Evolutionary conservation across 2,888 invertebrate species (phyloP).

Genomic region (Lissocephala sabroskyi): DNA sequence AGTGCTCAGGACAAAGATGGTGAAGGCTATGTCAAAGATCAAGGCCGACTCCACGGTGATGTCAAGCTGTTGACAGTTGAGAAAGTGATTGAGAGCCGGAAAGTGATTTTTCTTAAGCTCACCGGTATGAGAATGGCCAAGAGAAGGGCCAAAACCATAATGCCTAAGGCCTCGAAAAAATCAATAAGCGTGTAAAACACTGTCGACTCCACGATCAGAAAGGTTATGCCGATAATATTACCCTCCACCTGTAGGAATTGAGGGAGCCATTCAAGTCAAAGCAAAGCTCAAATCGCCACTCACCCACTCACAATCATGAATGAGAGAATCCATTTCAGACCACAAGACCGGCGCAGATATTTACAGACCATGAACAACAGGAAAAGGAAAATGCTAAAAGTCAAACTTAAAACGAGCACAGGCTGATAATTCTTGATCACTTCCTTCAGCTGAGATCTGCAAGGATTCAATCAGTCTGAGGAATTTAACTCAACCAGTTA

Average conservation of each 20-base stretch:
- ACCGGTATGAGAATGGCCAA: constrained; percentile 19
- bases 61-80: too few species aligned
- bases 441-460: too few species aligned
- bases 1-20: constrained; percentile 21
- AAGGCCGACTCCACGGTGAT: too few species aligned
- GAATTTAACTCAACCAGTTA: too few species aligned
- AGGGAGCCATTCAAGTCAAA: background rate
- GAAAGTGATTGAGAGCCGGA: too few species aligned
- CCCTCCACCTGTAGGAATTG: constrained; percentile 22
- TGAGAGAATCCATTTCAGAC: background rate
- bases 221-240: constrained; percentile 7
- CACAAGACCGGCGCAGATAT: background rate
- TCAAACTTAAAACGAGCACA: too few species aligned
- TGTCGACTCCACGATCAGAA: constrained; percentile 8
- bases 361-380: background rate
- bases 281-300: background rate
- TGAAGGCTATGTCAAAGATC: too few species aligned
- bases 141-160: constrained; percentile 11
- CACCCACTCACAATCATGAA: background rate
- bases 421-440: too few species aligned
- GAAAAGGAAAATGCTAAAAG: background rate
- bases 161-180: constrained; percentile 13
- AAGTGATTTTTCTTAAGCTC: too few species aligned
- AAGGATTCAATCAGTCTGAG: too few species aligned
- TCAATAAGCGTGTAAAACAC: constrained; percentile 4